Base-by-base conservation (phyloP, 1,140 invertebrate species). In the Nebria ingens region DNA sequence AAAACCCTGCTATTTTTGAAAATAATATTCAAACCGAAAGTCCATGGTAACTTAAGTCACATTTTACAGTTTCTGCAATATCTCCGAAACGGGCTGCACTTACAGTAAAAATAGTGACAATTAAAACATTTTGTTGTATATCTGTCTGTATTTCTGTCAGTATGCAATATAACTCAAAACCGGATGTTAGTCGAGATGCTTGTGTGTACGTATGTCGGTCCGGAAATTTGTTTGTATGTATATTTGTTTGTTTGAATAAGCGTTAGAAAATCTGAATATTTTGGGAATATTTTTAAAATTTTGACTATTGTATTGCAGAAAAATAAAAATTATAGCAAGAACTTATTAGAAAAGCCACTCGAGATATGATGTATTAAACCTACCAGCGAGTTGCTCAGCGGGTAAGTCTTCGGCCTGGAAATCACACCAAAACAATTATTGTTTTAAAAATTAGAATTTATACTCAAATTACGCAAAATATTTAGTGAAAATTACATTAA, bases 361-460 rank as follows among this genome's bases (percentile, higher is more conserved):
- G 42, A n/a, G 20, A 38, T 45, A 49, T 59, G 64, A 63, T 61
- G 63, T 59, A 29, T 57, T 40, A 55, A 63, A 73, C 72, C 56
- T 69, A 77, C 75, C 73, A 61, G 78, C 76, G 64, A 82, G 78
- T 71, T 82, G 80, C 69, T 82, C 80, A 58, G 79, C 70, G 25
- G 80, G 79, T 58, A 82, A 70, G 65, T 82, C 79, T 52, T 82
- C 77, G 65, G 77, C 79, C 79, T 82, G 64, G 6, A 64, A 58
- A 51, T 21, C 57, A 63, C 49, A 56, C 57, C 38, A 55, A 61
- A 57, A 29, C 13, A 29, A 29, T 29, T 29, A 6, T 4, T 29
- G 13, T 6, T 6, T 29, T 4, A 29, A 29, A 29, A 29, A 29
- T 29, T 6, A 29, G 13, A 29, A 6, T 6, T 6, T 6, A 29